A percentile compares a stretch with the other conserved stretches of the same genome.
Conservation (phyloP, 2,797 vertebrate genomes). For the Gephyroberyx darwinii region DNA sequence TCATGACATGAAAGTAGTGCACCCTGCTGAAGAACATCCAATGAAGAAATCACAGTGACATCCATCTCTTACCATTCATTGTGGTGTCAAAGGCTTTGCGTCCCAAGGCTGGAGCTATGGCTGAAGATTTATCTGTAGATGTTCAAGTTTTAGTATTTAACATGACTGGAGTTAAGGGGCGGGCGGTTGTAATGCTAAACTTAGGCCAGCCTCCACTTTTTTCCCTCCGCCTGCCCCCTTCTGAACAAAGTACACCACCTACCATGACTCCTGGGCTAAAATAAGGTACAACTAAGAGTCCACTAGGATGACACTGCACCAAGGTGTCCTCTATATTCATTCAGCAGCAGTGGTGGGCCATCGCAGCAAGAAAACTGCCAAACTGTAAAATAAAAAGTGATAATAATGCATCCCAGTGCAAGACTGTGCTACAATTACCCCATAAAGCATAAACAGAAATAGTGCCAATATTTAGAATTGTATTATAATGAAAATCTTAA, state of each 20-base stretch:
- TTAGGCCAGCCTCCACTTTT: conserved; percentile 61
- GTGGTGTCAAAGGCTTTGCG: conserved; percentile 15
- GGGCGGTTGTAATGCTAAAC: conserved; percentile 69
- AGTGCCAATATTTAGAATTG: background rate
- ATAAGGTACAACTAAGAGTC: conserved; percentile 19
- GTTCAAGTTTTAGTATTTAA: conserved; percentile 77
- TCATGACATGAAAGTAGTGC: background rate
- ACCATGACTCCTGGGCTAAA: conserved; percentile 29
- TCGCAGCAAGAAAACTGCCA: background rate
- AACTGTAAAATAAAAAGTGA: background rate
- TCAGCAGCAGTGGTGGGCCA: background rate
- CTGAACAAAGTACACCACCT: conserved; percentile 62
- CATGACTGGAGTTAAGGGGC: conserved; percentile 42
- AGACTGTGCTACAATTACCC: background rate
- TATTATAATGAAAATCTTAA: background rate
- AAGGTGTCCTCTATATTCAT: background rate
- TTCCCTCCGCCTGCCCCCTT: conserved; percentile 24
- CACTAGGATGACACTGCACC: conserved; percentile 20
- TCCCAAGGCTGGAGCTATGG: conserved; percentile 17
- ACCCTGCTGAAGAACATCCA: background rate
- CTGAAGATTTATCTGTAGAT: conserved; percentile 41
- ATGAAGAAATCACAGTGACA: background rate
- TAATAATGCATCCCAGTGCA: background rate
- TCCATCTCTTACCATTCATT: conserved; percentile 72
- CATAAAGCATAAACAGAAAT: background rate